Evolutionary conservation across 2,113 vertebrate species (phyloP).

Genomic region (Pongo pygmaeus): DNA sequence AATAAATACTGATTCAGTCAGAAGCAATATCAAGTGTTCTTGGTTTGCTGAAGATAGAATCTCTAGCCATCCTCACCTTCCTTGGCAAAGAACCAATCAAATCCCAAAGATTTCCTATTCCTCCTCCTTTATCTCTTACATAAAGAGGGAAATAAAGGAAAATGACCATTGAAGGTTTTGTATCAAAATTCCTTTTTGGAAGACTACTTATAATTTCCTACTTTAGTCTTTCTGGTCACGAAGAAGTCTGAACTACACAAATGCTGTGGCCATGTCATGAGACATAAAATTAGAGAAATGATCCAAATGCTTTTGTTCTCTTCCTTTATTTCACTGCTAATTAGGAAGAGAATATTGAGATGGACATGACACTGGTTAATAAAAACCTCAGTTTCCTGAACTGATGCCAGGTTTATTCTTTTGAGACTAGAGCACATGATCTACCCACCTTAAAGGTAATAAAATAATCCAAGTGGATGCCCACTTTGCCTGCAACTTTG

Average conservation of each 20-base stretch:
- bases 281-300: conserved; percentile 16
- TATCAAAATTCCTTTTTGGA: background rate
- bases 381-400: background rate
- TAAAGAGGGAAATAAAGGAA: background rate
- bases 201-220: background rate
- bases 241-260: fast-evolving
- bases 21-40: background rate
- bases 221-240: fast-evolving
- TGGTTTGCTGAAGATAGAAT: background rate
- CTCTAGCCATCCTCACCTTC: background rate
- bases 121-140: conserved; percentile 1
- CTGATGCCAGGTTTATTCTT: background rate
- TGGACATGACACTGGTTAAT: background rate
- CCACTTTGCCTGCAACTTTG: background rate
- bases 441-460: background rate
- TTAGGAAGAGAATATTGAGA: background rate
- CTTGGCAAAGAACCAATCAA: background rate
- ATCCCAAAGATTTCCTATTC: background rate
- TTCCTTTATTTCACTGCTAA: background rate
- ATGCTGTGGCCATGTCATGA: background rate
- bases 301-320: background rate
- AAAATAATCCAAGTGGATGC: background rate
- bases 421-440: background rate
- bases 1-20: background rate
- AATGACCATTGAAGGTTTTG: background rate